Evolutionary conservation across 2,113 vertebrate genomes (phyloP).

Genomic region (Cyanoliseus patagonus): DNA sequence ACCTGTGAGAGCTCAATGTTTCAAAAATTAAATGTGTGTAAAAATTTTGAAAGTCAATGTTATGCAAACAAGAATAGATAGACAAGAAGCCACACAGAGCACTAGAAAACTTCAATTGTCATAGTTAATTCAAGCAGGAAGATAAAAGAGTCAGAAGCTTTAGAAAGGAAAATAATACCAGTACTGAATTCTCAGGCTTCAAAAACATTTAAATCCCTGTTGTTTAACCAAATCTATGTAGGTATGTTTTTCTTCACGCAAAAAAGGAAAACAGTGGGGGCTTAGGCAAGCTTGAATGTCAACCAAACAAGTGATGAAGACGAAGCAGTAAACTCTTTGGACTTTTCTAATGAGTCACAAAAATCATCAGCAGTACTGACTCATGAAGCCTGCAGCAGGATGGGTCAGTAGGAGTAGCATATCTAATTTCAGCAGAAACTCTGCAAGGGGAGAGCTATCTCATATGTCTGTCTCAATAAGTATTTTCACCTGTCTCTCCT

Average conservation of each 20-base stretch:
- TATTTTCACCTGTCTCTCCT: not conserved
- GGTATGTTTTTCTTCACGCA: not conserved
- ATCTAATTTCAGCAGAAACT: not conserved
- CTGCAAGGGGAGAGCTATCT: not conserved
- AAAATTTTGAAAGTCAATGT: not conserved
- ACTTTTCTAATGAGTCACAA: not conserved
- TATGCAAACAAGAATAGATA: not conserved
- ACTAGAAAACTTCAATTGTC: not conserved
- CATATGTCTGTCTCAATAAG: not conserved
- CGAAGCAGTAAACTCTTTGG: not conserved
- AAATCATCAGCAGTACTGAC: not conserved
- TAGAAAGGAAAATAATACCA: not conserved
- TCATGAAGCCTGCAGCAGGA: not conserved
- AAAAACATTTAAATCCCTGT: not conserved
- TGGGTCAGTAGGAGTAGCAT: not conserved
- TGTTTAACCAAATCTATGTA: not conserved
- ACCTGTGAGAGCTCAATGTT: not conserved
- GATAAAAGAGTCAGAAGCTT: not conserved
- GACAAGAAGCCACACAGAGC: not conserved
- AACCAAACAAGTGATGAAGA: not conserved
- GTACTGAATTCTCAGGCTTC: not conserved
- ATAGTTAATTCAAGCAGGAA: not conserved
- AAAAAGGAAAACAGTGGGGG: not conserved
- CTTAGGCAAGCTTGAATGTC: not conserved
- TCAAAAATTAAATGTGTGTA: not conserved